Conservation (phyloP, 2,888 invertebrate species). For the Physocephala rufipes region DNA sequence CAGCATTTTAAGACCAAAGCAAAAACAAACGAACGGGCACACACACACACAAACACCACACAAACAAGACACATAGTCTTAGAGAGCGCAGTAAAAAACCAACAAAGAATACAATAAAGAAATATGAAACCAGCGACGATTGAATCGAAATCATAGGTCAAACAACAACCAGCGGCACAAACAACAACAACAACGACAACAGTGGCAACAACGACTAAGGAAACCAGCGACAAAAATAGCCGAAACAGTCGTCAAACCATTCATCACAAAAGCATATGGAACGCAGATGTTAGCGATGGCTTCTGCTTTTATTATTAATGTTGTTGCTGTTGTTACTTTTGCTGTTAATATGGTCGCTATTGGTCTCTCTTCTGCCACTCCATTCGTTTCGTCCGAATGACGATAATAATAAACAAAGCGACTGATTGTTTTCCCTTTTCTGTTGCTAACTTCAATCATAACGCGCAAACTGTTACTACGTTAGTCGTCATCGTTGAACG, state of each 20-base stretch:
- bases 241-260: background rate
- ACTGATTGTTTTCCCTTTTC: too few species aligned
- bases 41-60: too few species aligned
- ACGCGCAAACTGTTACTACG: too few species aligned
- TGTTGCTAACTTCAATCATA: too few species aligned
- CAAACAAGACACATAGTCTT: background rate
- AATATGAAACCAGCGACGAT: background rate
- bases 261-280: constrained; percentile 33
- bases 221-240: background rate
- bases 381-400: too few species aligned
- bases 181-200: constrained; percentile 16
- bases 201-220: background rate
- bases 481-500: too few species aligned
- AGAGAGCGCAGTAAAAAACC: constrained; percentile 12
- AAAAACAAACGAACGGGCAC: too few species aligned
- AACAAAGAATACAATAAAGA: constrained; percentile 9
- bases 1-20: too few species aligned
- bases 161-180: constrained; percentile 15
- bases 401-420: too few species aligned
- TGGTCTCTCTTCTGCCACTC: too few species aligned
- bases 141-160: constrained; percentile 16
- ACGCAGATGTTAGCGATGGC: constrained; percentile 38
- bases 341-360: too few species aligned
- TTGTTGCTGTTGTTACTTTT: constrained; percentile 2
- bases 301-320: constrained; percentile 3